phyloP scores from a whole-genome alignment of 2,113 vertebrate genomes.

The Pollachius pollachius region DNA sequence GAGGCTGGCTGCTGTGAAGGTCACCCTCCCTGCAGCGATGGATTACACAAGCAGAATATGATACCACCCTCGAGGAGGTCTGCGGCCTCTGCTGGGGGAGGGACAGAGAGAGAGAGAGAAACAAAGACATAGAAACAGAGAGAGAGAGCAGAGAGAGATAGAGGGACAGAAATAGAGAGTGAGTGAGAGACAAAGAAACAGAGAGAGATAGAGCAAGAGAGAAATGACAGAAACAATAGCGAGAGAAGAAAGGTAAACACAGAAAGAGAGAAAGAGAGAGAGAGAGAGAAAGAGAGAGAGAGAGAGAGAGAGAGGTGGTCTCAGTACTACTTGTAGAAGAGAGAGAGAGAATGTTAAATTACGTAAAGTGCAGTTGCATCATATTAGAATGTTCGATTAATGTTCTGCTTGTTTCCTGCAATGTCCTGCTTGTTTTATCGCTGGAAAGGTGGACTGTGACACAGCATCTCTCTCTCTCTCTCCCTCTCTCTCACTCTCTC shows the following conservation, averaged over 20 bases:
- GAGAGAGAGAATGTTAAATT: not conserved
- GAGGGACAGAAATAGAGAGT: not conserved
- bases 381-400: constrained; percentile 11
- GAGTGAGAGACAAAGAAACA: not conserved
- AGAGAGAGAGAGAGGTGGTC: not conserved
- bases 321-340: not conserved
- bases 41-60: constrained; percentile 78
- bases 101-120: not conserved
- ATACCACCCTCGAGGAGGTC: constrained; percentile 69
- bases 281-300: not conserved
- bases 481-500: not conserved
- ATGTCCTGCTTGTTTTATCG: not conserved
- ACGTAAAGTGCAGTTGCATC: not conserved
- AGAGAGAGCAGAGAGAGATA: not conserved
- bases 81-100: constrained; percentile 18
- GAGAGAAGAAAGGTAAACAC: not conserved
- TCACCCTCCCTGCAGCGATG: constrained; percentile 76
- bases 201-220: not conserved
- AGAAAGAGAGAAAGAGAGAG: not conserved
- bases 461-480: not conserved
- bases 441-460: constrained; percentile 26
- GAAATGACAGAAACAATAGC: not conserved
- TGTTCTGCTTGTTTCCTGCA: not conserved
- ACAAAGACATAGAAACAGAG: not conserved
- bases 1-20: constrained; percentile 71